phyloP scores from a whole-genome alignment of 37 sponge, comb jelly and placozoan species.

The Mnemiopsis leidyi region DNA sequence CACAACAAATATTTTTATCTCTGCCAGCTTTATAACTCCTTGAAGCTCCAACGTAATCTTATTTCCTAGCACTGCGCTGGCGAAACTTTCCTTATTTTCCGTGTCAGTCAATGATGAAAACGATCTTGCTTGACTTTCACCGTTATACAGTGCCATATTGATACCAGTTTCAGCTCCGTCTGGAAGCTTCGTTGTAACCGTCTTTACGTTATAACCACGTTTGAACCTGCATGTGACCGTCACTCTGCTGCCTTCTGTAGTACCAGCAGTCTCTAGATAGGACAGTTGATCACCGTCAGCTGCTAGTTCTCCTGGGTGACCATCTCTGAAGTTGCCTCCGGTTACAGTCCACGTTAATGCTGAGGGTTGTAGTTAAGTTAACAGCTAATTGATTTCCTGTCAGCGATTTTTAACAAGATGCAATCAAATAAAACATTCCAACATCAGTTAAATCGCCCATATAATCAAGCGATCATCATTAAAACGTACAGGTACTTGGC shows the following conservation, averaged over 20 bases:
- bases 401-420: too few species aligned
- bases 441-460: too few species aligned
- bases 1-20: too few species aligned
- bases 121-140: too few species aligned
- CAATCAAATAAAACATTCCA: too few species aligned
- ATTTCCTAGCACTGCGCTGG: too few species aligned
- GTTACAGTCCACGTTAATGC: not conserved
- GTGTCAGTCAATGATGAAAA: not conserved
- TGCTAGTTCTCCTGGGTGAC: not conserved
- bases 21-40: not conserved
- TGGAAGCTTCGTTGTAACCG: not conserved
- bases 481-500: not conserved
- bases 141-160: too few species aligned
- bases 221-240: not conserved
- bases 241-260: not conserved
- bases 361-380: not conserved
- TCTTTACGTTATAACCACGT: not conserved
- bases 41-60: not conserved
- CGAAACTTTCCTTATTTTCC: not conserved
- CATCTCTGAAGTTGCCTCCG: not conserved
- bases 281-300: not conserved
- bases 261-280: not conserved
- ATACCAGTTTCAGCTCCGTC: not conserved
- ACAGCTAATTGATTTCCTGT: too few species aligned
- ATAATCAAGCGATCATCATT: not conserved